A percentile compares a stretch with the other conserved stretches of the same genome.
Evolutionary conservation across 2,113 vertebrate genomes (phyloP).

Genomic region (Origma solitaria): DNA sequence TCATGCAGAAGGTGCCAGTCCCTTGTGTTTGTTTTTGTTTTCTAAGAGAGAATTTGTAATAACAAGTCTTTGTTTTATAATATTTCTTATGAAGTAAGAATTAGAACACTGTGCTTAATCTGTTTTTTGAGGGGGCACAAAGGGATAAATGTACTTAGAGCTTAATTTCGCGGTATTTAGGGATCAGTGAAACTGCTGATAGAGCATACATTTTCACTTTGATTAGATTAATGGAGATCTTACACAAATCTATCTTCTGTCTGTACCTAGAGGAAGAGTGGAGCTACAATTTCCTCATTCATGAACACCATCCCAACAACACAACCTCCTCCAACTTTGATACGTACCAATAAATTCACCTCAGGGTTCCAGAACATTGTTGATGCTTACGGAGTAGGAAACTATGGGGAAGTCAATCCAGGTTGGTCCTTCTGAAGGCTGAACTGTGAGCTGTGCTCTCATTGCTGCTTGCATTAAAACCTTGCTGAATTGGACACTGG

Average conservation of each 20-base stretch:
- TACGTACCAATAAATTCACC: conserved; percentile 96
- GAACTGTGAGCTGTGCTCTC: background rate
- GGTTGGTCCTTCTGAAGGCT: conserved; percentile 67
- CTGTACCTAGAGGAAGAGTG: conserved; percentile 83
- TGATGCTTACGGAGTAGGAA: conserved; percentile 93
- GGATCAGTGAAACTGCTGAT: background rate
- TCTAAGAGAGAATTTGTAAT: background rate
- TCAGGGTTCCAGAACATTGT: conserved; percentile 97
- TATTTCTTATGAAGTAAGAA: background rate
- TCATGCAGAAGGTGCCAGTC: background rate
- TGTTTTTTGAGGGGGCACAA: background rate
- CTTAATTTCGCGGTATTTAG: background rate
- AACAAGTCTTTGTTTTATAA: background rate
- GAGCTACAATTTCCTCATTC: conserved; percentile 88
- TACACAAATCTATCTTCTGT: background rate
- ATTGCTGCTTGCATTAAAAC: background rate
- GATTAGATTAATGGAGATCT: background rate
- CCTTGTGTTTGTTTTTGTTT: background rate
- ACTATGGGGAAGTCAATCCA: conserved; percentile 94
- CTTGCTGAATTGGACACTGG: background rate
- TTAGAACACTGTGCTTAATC: background rate
- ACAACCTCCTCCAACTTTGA: conserved; percentile 90
- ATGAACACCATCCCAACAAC: conserved; percentile 91
- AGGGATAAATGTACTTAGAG: background rate
- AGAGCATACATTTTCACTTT: background rate